Evolutionary conservation across 2,113 vertebrate genomes (phyloP).

Genomic region (Strix aluco): DNA sequence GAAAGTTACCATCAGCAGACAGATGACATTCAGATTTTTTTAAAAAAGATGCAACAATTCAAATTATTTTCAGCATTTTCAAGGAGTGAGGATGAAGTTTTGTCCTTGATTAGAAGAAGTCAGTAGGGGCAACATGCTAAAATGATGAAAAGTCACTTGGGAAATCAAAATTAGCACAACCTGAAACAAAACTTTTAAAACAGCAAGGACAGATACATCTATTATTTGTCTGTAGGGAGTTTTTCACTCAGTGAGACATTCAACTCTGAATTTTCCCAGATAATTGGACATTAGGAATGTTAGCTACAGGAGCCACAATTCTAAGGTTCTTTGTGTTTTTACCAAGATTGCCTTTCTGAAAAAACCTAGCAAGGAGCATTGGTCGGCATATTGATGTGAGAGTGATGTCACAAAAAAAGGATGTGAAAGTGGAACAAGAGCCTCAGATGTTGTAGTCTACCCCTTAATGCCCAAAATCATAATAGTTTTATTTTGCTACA

Average conservation of each 20-base stretch:
- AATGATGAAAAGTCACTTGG: background rate
- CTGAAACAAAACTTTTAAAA: background rate
- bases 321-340: background rate
- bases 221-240: background rate
- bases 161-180: background rate
- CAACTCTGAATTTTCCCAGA: background rate
- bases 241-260: background rate
- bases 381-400: rapidly evolving
- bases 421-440: background rate
- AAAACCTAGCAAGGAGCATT: background rate
- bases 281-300: background rate
- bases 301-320: background rate
- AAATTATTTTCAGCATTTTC: background rate
- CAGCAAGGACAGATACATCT: background rate
- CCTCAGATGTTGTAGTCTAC: background rate
- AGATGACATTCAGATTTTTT: background rate
- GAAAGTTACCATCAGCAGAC: background rate
- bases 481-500: background rate
- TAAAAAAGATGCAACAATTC: background rate
- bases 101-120: background rate
- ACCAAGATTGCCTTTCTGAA: background rate
- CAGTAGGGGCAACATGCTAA: background rate
- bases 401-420: background rate
- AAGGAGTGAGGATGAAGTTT: background rate
- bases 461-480: background rate